phyloP scores from a whole-genome alignment of 2,888 invertebrate species.

The Smittia aterrima region DNA sequence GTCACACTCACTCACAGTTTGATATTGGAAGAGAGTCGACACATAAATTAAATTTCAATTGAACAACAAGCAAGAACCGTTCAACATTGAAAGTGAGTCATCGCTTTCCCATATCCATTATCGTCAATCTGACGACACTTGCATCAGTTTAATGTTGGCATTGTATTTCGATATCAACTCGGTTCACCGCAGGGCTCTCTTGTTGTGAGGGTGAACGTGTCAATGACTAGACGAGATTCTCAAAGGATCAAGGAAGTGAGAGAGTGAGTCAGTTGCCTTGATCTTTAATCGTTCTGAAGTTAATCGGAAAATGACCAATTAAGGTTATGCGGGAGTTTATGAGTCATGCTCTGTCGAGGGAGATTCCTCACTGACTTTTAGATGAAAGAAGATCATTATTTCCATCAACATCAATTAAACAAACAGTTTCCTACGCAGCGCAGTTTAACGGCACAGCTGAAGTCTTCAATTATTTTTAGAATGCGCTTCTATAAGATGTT shows the following conservation, averaged over 20 bases:
- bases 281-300: neutral
- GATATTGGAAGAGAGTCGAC: neutral
- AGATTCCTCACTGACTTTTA: neutral
- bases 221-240: neutral
- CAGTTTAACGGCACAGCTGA: neutral
- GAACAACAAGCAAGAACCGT: slow-evolving; percentile 2
- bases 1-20: neutral
- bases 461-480: slow-evolving; percentile 10
- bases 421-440: neutral
- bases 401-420: slow-evolving; percentile 8
- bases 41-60: slow-evolving; percentile 35
- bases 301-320: neutral
- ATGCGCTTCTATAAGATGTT: neutral
- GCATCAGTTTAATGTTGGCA: neutral
- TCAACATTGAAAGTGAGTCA: slow-evolving; percentile 27
- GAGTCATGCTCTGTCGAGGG: neutral
- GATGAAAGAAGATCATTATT: neutral
- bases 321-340: neutral
- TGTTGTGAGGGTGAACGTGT: neutral
- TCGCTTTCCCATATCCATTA: slow-evolving; percentile 22
- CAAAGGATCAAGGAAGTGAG: neutral
- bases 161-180: neutral
- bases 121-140: slow-evolving; percentile 11
- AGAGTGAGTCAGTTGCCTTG: neutral
- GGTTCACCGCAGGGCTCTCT: neutral